A percentile compares a stretch with the other conserved stretches of the same genome.
Evolutionary conservation across 2,113 vertebrate genomes (phyloP).

Genomic region (Rhynchopsitta pachyrhyncha): DNA sequence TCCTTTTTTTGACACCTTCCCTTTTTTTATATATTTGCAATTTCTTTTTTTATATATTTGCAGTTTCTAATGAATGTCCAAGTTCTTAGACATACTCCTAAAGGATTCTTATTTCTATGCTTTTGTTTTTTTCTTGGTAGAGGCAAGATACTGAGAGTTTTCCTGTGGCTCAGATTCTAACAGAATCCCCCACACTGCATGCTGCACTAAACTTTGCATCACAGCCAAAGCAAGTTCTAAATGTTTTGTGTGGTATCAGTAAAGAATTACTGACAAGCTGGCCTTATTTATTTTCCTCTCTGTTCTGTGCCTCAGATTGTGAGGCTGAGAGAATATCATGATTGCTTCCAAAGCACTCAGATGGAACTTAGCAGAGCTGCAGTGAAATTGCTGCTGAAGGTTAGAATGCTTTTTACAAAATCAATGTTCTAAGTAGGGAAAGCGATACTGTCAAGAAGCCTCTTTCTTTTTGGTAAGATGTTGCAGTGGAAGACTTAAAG

Average conservation of each 20-base stretch:
- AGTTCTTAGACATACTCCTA: background rate
- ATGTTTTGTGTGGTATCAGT: background rate
- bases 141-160: background rate
- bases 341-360: background rate
- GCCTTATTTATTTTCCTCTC: accelerated
- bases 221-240: background rate
- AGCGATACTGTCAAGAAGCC: background rate
- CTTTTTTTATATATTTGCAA: background rate
- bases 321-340: background rate
- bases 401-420: background rate
- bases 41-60: background rate
- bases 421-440: background rate
- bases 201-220: background rate
- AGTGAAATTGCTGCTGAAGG: background rate
- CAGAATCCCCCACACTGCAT: background rate
- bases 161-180: background rate
- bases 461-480: background rate
- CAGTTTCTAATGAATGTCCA: background rate
- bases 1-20: background rate
- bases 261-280: background rate
- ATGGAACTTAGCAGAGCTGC: background rate
- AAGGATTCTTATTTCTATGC: background rate
- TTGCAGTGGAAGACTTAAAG: background rate
- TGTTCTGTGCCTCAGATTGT: background rate
- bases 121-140: background rate